A percentile compares a stretch with the other conserved stretches of the same genome.
phyloP scores from a whole-genome alignment of 2,888 invertebrate species.

The Anorthoa munda region DNA sequence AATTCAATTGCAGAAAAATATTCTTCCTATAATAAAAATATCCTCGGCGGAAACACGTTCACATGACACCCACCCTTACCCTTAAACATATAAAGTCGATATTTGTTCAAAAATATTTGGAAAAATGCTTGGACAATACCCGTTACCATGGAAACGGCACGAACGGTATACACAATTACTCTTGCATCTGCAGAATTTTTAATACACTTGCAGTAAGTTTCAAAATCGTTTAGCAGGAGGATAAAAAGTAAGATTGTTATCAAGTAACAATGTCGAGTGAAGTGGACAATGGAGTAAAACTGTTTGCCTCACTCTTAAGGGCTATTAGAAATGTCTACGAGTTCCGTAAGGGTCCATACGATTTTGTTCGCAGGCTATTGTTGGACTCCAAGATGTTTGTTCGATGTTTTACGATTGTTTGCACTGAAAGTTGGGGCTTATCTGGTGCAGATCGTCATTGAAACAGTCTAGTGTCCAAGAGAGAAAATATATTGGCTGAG shows the following conservation, averaged over 20 bases:
- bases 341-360: conserved; percentile 74
- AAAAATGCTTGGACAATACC: conserved; percentile 75
- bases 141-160: conserved; percentile 86
- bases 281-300: conserved; percentile 88
- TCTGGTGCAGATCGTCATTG: conserved; percentile 48
- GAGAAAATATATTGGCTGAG: conserved; percentile 41
- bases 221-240: conserved; percentile 57
- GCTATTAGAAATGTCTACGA: conserved; percentile 88
- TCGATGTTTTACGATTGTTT: conserved; percentile 64
- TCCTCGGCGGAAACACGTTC: conserved; percentile 14
- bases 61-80: conserved; percentile 46
- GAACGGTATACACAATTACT: conserved; percentile 71
- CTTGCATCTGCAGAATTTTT: conserved; percentile 47
- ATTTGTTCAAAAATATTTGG: conserved; percentile 52
- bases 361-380: conserved; percentile 72
- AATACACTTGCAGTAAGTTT: conserved; percentile 47
- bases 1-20: conserved; percentile 74
- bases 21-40: conserved; percentile 66
- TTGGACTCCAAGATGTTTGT: conserved; percentile 67
- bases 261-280: conserved; percentile 81
- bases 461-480: conserved; percentile 36
- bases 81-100: conserved; percentile 51
- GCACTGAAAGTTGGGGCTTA: conserved; percentile 59
- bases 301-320: conserved; percentile 89
- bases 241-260: conserved; percentile 68